Evolutionary conservation across 1,140 invertebrate genomes (phyloP), one percentile per base, ranked within the genome.

Genomic region (Aradophagus sp.): DNA sequence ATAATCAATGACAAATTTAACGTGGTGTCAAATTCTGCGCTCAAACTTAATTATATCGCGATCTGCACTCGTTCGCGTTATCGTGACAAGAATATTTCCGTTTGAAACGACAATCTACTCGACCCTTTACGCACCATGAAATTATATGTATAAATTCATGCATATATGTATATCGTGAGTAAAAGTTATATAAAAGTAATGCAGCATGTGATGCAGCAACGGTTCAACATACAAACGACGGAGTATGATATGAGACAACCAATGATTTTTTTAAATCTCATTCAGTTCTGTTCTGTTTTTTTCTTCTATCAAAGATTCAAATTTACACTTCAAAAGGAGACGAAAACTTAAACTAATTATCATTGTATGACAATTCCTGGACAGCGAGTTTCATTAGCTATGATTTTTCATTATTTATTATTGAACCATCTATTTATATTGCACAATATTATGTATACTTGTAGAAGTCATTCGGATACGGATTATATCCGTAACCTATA

Each of bases 391-490:
- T n/a, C n/a, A n/a, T n/a, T n/a, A n/a, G n/a, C n/a, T n/a, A n/a
- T n/a, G n/a, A n/a, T n/a, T n/a, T n/a, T n/a, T n/a, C n/a, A n/a
- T n/a, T n/a, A n/a, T n/a, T n/a, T n/a, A 77, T 84, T 83, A 79
- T 84, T 84, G 77, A 84, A 75, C 79, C 71, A 79, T 81, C 74
- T 83, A 84, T 70, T 84, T 83, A 80, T 83, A 79, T 73, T 39
- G 47, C 78, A 76, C 83, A 84, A 78, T 16, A 47, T 70, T 78
- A 77, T 76, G 68, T 82, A 82, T 78, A 83, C 80, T 79, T 80
- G 72, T 83, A 84, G 82, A 73, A 78, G 77, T 79, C 73, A 77
- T 80, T 82, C 74, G 81, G 79, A 80, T 83, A 82, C 82, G 82
- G 82, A 82, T 75, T 32, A 44, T 75, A 62, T 84, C 80, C 82